Base-by-base conservation (phyloP, 1,140 invertebrate species). In the Dolichoris vasculosae region DNA sequence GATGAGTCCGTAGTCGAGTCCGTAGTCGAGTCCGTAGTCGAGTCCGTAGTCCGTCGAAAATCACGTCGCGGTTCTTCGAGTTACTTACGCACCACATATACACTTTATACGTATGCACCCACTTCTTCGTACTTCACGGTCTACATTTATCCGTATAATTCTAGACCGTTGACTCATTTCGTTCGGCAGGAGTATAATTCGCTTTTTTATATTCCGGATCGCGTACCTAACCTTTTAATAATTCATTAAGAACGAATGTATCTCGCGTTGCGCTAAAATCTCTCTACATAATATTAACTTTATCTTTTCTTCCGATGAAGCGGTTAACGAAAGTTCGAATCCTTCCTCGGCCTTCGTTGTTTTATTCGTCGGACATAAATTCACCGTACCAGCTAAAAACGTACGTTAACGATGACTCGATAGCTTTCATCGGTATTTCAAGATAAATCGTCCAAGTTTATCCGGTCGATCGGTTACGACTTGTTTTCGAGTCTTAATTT, bases 11-110 rank as follows among this genome's bases (percentile, higher is more conserved):
- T n/a, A n/a, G n/a, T n/a, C n/a, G n/a, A n/a, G n/a, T n/a, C n/a
- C n/a, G n/a, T n/a, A n/a, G n/a, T n/a, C n/a, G n/a, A n/a, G n/a
- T n/a, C n/a, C n/a, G n/a, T n/a, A n/a, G n/a, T n/a, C n/a, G n/a
- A n/a, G n/a, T n/a, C n/a, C n/a, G n/a, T n/a, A n/a, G n/a, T n/a
- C 35, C 6, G 59, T 40, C 38, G 26, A 81, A 81, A 81, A 67
- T 64, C 79, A 48, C 13, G 79, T 67, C 79, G 77, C n/a, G 38
- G 20, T 26, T 67, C 15, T 11, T n/a, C 9, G n/a, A 8, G n/a
- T 15, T 67, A 63, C n/a, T 23, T 63, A 30, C 6, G n/a, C n/a
- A n/a, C n/a, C n/a, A n/a, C n/a, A n/a, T 63, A 8, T 63, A 63
- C 17, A 51, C 17, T 26, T 3, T n/a, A 63, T 13, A 63, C 59